Conservation (phyloP, 2,888 invertebrate genomes). For the Drosophila merina region DNA sequence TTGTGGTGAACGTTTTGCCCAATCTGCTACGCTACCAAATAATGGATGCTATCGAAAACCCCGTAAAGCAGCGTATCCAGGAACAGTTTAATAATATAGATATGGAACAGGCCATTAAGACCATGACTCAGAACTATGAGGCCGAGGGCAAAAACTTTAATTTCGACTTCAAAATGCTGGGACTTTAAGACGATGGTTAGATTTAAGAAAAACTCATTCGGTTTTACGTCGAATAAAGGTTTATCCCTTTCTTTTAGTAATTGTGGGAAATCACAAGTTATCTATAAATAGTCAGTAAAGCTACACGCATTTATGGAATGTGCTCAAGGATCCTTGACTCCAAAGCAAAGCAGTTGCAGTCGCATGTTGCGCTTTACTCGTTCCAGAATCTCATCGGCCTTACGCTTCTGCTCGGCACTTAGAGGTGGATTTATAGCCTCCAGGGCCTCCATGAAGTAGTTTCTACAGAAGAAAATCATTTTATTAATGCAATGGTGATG, state of each 20-base stretch:
- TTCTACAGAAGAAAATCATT: slow-evolving; percentile 83
- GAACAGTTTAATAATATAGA: slow-evolving; percentile 89
- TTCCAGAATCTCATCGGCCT: slow-evolving; percentile 87
- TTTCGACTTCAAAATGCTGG: slow-evolving; percentile 78
- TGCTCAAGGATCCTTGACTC: slow-evolving; percentile 79
- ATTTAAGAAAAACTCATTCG: slow-evolving; percentile 16
- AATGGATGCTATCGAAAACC: slow-evolving; percentile 92
- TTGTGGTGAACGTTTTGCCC: slow-evolving; percentile 91
- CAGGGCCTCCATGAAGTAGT: slow-evolving; percentile 92
- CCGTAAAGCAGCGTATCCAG: slow-evolving; percentile 89
- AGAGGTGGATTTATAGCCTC: slow-evolving; percentile 89
- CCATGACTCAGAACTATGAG: slow-evolving; percentile 88
- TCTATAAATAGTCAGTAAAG: slow-evolving; percentile 2
- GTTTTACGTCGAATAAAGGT: slow-evolving; percentile 33
- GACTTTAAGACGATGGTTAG: slow-evolving; percentile 10
- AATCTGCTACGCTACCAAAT: slow-evolving; percentile 94
- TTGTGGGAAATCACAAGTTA: slow-evolving; percentile 31
- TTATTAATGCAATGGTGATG: not conserved
- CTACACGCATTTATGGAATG: slow-evolving; percentile 50
- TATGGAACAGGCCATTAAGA: slow-evolving; percentile 89
- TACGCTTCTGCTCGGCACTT: slow-evolving; percentile 86
- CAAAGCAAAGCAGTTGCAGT: slow-evolving; percentile 88
- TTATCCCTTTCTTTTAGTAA: slow-evolving; percentile 16
- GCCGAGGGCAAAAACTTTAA: slow-evolving; percentile 78
- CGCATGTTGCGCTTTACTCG: slow-evolving; percentile 88